Conservation (phyloP, 2,888 invertebrate species). For the Hypselothyrea guttata region DNA sequence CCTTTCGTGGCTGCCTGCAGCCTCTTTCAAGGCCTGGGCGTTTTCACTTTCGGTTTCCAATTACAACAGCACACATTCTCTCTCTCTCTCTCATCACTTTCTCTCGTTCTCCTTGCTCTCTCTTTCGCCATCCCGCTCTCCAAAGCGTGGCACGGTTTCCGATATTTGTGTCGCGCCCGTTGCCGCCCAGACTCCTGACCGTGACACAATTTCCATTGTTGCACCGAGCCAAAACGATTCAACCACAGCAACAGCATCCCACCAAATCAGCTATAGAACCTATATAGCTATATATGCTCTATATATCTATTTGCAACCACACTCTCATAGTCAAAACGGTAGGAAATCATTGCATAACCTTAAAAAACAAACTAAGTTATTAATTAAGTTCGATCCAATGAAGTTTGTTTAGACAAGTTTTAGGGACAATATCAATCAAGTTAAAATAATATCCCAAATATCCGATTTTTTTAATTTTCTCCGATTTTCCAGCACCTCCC, state of each 20-base stretch:
- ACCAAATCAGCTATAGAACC: conserved; percentile 25
- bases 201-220: conserved; percentile 74
- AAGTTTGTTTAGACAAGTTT: too few species aligned
- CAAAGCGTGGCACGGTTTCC: conserved; percentile 48
- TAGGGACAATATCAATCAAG: too few species aligned
- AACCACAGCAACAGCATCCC: conserved; percentile 24
- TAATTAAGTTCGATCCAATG: too few species aligned
- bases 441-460: too few species aligned
- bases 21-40: conserved; percentile 70
- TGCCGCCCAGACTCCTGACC: conserved; percentile 70
- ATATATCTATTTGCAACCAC: too few species aligned
- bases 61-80: conserved; percentile 56
- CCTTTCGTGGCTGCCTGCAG: conserved; percentile 33
- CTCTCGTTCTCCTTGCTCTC: conserved; percentile 13
- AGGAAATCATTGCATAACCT: too few species aligned
- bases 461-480: too few species aligned
- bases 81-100: conserved; percentile 31
- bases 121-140: conserved; percentile 13
- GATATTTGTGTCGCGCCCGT: conserved; percentile 29
- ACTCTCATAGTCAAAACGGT: too few species aligned
- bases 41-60: conserved; percentile 76
- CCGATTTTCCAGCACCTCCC: too few species aligned
- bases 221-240: conserved; percentile 25
- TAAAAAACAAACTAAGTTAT: too few species aligned
- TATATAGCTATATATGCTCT: too few species aligned